A percentile compares a stretch with the other conserved stretches of the same genome.
Evolutionary conservation across 1,140 invertebrate genomes (phyloP).

Genomic region (Monochamus saltuarius): DNA sequence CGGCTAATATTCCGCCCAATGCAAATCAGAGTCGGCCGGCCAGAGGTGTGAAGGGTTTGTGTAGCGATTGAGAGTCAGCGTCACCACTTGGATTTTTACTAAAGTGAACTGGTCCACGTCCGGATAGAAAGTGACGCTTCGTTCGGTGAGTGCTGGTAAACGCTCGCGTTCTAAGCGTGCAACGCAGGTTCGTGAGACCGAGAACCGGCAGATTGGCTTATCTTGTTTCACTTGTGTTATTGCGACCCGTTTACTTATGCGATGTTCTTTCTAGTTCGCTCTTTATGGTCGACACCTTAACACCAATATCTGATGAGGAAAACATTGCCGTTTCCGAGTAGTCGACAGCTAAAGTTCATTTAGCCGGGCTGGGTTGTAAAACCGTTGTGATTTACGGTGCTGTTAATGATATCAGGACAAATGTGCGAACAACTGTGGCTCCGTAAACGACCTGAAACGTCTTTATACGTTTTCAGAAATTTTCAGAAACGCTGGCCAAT

Average conservation of each 20-base stretch:
- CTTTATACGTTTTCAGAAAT: too few relatives aligned
- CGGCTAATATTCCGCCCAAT: conserved; percentile 2
- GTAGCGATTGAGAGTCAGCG: conserved; percentile 32
- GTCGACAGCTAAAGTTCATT: conserved; percentile 11
- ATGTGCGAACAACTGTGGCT: too few relatives aligned
- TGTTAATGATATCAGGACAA: too few relatives aligned
- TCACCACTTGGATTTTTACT: conserved; percentile 33
- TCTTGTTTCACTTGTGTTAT: conserved; percentile 38
- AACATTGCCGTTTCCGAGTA: conserved; percentile 7
- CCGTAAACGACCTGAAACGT: too few relatives aligned
- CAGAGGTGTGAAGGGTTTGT: conserved; percentile 29
- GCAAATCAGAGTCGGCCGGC: conserved; percentile 18
- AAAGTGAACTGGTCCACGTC: conserved; percentile 28
- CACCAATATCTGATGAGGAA: conserved; percentile 12
- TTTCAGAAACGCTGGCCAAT: too few relatives aligned
- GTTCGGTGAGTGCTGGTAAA: not conserved
- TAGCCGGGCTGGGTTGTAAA: conserved; percentile 1
- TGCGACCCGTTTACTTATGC: conserved; percentile 37
- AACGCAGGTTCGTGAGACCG: conserved; percentile 37
- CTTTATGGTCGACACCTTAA: conserved; percentile 32
- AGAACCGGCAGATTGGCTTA: conserved; percentile 38
- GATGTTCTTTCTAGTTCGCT: conserved; percentile 35
- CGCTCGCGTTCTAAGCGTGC: conserved; percentile 6
- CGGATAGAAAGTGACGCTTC: conserved; percentile 16
- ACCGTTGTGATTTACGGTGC: not conserved